These are phyloP conservation scores for Capitulum mitella DNA, from an alignment of 2,888 invertebrate genomes.

Conservation along the genomic window DNA sequence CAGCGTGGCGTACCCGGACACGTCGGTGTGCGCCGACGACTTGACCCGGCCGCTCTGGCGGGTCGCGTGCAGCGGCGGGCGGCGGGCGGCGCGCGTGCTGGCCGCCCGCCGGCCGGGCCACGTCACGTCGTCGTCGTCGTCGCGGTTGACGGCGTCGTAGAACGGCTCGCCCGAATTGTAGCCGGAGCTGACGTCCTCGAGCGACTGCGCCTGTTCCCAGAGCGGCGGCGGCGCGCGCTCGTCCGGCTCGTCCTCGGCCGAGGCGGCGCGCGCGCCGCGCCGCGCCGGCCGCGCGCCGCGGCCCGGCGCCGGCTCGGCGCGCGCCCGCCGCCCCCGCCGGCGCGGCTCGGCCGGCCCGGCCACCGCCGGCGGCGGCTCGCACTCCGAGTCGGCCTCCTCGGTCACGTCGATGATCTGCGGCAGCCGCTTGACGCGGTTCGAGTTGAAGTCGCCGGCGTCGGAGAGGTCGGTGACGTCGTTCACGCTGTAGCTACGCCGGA, in stretches of 20 bases:
- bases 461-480: conserved; percentile 17
- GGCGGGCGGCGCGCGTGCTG: not conserved
- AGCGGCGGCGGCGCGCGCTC: not conserved
- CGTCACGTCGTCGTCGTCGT: not conserved
- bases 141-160: conserved; percentile 13
- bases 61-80: not conserved
- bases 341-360: not conserved
- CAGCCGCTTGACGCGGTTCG: conserved; percentile 1
- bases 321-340: not conserved
- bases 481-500: conserved; percentile 22
- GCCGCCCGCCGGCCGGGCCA: not conserved
- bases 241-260: not conserved
- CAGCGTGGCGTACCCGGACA: conserved; percentile 14
- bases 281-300: not conserved
- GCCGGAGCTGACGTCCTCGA: conserved; percentile 18
- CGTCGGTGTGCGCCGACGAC: conserved; percentile 5
- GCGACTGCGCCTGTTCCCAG: conserved; percentile 12
- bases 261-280: not conserved
- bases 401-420: conserved; percentile 11
- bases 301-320: not conserved
- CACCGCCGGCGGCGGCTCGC: not conserved
- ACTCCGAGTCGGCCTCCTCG: not conserved
- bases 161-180: conserved; percentile 16
- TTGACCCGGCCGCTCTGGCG: not conserved
- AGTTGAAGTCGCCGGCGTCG: conserved; percentile 20